phyloP scores from a whole-genome alignment of 1,140 invertebrate species.

The Liolophura sinensis region DNA sequence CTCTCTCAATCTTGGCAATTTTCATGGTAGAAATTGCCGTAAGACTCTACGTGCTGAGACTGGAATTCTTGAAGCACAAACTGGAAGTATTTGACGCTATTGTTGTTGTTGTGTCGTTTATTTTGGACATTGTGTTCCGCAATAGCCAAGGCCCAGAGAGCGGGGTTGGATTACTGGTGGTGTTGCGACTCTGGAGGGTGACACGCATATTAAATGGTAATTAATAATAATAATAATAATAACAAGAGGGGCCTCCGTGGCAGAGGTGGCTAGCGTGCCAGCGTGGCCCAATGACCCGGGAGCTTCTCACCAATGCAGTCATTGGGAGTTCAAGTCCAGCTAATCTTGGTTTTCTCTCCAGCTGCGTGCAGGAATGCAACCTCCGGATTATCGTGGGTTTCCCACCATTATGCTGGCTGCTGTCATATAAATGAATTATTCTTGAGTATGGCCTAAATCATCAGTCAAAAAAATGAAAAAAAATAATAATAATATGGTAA shows the following conservation, averaged over 20 bases:
- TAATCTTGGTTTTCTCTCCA: no score
- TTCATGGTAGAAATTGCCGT: conserved; percentile 55
- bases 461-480: no score
- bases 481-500: no score
- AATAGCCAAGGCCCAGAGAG: conserved; percentile 35
- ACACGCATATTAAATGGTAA: conserved; percentile 56
- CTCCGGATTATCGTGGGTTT: no score
- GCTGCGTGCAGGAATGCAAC: no score
- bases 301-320: no score
- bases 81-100: conserved; percentile 58
- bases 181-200: conserved; percentile 55
- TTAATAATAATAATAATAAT: background rate
- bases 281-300: no score
- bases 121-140: conserved; percentile 54
- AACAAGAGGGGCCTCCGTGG: no score
- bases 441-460: no score
- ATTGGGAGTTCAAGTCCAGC: no score
- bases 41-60: conserved; percentile 52
- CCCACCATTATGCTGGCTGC: no score
- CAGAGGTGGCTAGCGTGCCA: no score
- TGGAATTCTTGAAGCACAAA: conserved; percentile 55
- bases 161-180: conserved; percentile 52
- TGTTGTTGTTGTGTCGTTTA: conserved; percentile 56
- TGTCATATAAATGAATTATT: background rate
- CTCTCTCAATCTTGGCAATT: conserved; percentile 48